Evolutionary conservation across 2,888 invertebrate species (phyloP).

Genomic region (Aromia moschata): DNA sequence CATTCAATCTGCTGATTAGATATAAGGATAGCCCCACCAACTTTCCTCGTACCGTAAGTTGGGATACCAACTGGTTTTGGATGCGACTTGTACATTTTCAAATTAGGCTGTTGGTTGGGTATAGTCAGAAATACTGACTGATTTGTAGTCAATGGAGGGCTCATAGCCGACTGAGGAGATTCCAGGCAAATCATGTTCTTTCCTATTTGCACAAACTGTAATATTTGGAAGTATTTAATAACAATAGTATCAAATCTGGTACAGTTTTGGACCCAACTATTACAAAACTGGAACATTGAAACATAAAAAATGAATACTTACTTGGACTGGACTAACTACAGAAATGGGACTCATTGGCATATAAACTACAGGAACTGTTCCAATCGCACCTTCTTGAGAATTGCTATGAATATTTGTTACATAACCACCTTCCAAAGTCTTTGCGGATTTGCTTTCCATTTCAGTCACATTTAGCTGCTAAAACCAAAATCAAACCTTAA

Average conservation of each 20-base stretch:
- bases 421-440: constrained; percentile 38
- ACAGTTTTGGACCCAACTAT: too few species aligned
- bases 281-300: not conserved
- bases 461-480: constrained; percentile 38
- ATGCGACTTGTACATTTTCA: constrained; percentile 64
- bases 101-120: constrained; percentile 49
- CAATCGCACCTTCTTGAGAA: constrained; percentile 48
- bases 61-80: constrained; percentile 70
- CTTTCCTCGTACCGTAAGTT: constrained; percentile 68
- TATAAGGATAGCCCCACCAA: constrained; percentile 68
- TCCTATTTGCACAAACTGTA: constrained; percentile 54
- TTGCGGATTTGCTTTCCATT: constrained; percentile 36
- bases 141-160: constrained; percentile 48
- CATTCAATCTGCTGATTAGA: constrained; percentile 60
- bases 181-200: constrained; percentile 53
- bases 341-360: constrained; percentile 59
- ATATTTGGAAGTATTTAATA: constrained; percentile 2
- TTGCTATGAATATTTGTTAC: constrained; percentile 41
- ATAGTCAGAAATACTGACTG: constrained; percentile 54
- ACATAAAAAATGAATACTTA: constrained; percentile 36
- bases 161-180: constrained; percentile 50
- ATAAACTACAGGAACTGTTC: constrained; percentile 52
- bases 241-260: too few species aligned
- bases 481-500: constrained; percentile 31
- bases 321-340: constrained; percentile 55